Conservation (phyloP, 2,113 vertebrate genomes). For the Alexandromys fortis region DNA sequence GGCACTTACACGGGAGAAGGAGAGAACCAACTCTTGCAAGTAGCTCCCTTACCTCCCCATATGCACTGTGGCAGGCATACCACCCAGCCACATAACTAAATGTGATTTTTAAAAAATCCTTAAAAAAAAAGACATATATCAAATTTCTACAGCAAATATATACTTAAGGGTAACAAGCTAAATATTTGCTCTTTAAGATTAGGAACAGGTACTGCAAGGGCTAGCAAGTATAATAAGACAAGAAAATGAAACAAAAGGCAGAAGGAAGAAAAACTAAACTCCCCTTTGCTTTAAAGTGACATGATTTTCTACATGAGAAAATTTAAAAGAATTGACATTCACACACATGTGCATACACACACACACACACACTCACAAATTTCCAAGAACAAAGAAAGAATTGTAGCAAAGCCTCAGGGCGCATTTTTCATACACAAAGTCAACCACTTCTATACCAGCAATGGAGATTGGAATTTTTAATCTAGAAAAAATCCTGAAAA, state of each 20-base stretch:
- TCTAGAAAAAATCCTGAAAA: not conserved
- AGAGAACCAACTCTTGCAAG: not conserved
- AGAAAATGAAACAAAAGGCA: slow-evolving; percentile 20
- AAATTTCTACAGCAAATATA: not conserved
- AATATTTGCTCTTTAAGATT: not conserved
- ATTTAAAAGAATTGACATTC: slow-evolving; percentile 1
- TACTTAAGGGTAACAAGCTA: not conserved
- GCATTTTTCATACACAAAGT: slow-evolving; percentile 4
- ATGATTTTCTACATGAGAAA: slow-evolving; percentile 27
- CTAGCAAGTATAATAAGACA: not conserved
- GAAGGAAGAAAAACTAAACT: slow-evolving; percentile 28
- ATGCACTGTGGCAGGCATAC: too few species aligned
- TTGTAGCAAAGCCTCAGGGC: not conserved
- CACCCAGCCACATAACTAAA: not conserved
- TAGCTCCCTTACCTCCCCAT: not conserved
- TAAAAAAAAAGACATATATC: not conserved
- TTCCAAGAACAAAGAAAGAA: slow-evolving; percentile 11
- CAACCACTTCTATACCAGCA: not conserved
- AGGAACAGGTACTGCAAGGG: not conserved
- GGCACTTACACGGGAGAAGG: not conserved
- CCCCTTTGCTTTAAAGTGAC: not conserved
- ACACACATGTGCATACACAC: not conserved
- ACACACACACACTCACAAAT: not conserved
- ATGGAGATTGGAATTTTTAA: slow-evolving; percentile 35
- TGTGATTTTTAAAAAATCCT: not conserved